A percentile compares a stretch with the other conserved stretches of the same genome.
Conservation (phyloP, 2,888 invertebrate genomes). For the Cosmopolites sordidus region DNA sequence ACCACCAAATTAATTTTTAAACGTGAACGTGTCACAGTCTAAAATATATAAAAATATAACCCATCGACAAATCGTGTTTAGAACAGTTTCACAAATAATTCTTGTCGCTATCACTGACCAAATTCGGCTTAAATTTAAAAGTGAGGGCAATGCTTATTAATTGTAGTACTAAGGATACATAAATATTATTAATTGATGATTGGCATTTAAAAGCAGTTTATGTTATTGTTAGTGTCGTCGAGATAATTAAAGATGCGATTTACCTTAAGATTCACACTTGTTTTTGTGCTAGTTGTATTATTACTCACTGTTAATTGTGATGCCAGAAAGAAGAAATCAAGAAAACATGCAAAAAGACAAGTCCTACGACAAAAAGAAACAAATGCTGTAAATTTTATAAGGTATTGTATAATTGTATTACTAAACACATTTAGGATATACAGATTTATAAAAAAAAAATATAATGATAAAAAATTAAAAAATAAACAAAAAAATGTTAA, state of each 20-base stretch:
- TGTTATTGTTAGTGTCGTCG: neutral
- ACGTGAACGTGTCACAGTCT: neutral
- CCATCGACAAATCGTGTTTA: too few species aligned
- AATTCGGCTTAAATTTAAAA: too few species aligned
- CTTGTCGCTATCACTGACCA: too few species aligned
- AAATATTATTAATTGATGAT: too few species aligned
- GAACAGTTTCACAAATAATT: too few species aligned
- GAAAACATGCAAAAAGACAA: conserved; percentile 32
- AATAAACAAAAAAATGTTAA: too few species aligned
- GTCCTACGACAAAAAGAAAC: conserved; percentile 38
- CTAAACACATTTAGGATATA: neutral
- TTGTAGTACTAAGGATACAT: too few species aligned
- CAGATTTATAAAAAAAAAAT: too few species aligned
- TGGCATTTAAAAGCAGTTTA: neutral
- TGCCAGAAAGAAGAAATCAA: conserved; percentile 27
- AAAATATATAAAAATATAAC: neutral
- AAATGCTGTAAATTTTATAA: conserved; percentile 39
- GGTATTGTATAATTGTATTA: conserved; percentile 29
- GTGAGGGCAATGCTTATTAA: too few species aligned
- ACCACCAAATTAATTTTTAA: neutral
- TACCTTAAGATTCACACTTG: neutral
- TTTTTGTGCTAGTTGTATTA: neutral
- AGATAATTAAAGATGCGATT: too few species aligned
- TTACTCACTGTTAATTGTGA: conserved; percentile 18
- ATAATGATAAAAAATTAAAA: too few species aligned